Percentiles rank a stretch among this genome's conserved stretches.
phyloP scores from a whole-genome alignment of 2,797 vertebrate genomes.

The Pangasius mekongensis region DNA sequence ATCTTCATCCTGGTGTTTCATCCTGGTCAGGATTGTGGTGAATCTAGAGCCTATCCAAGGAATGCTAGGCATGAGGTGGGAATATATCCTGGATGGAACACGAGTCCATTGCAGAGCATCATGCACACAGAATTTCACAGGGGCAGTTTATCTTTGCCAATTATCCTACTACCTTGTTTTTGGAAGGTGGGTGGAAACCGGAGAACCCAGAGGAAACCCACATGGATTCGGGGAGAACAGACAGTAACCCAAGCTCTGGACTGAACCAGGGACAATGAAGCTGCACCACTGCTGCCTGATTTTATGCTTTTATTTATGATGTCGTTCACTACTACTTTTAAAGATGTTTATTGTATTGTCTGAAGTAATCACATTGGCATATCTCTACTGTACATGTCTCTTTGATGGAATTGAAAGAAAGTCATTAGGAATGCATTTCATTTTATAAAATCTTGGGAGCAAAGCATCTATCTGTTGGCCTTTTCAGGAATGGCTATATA shows the following conservation, averaged over 20 bases:
- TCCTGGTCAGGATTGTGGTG: neutral
- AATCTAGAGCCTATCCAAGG: neutral
- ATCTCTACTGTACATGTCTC: neutral
- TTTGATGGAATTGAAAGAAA: neutral
- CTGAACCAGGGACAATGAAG: neutral
- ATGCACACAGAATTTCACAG: neutral
- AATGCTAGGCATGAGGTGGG: neutral
- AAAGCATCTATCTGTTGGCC: neutral
- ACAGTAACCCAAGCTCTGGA: neutral
- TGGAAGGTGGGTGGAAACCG: neutral
- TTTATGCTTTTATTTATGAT: neutral
- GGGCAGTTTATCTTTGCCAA: neutral
- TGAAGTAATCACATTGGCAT: neutral
- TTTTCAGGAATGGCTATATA: neutral
- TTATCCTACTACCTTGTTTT: neutral
- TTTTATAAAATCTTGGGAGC: neutral
- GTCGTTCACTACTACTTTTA: neutral
- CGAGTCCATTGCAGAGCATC: neutral
- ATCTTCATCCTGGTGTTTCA: neutral
- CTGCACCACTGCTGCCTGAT: neutral
- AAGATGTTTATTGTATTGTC: neutral
- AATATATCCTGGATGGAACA: neutral
- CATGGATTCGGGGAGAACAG: neutral
- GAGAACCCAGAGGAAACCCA: neutral
- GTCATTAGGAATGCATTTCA: neutral